phyloP scores from a whole-genome alignment of 37 sponge, comb jelly and placozoan species.

The Corticium candelabrum region DNA sequence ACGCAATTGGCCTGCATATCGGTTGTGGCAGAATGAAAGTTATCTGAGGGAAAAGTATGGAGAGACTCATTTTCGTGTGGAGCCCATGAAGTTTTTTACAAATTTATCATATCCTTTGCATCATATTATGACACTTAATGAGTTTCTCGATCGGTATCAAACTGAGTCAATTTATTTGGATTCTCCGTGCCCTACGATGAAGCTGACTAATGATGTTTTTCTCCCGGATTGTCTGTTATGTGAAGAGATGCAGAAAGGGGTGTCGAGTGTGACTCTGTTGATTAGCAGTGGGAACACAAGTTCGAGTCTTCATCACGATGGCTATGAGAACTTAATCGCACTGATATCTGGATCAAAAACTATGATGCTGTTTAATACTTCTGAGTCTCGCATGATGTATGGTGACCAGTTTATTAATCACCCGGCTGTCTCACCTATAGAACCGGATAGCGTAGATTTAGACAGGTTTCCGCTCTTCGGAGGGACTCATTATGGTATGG shows the following conservation, averaged over 20 bases:
- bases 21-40: background rate
- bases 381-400: background rate
- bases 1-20: background rate
- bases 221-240: background rate
- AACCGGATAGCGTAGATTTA: conserved; percentile 3
- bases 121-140: background rate
- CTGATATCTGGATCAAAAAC: background rate
- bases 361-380: background rate
- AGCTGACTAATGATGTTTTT: background rate
- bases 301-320: conserved; percentile 2
- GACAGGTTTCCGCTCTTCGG: background rate
- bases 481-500: background rate
- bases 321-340: background rate
- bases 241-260: background rate
- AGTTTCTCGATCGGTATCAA: conserved; percentile 8
- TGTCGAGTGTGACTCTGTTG: background rate
- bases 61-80: background rate
- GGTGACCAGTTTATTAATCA: background rate
- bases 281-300: conserved; percentile 5
- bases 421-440: background rate
- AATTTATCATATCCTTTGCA: background rate
- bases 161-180: background rate
- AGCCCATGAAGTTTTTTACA: background rate
- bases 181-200: background rate
- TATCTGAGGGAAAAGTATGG: background rate